Base-by-base conservation (phyloP, 1,140 invertebrate genomes). In the Danaus melanippus region DNA sequence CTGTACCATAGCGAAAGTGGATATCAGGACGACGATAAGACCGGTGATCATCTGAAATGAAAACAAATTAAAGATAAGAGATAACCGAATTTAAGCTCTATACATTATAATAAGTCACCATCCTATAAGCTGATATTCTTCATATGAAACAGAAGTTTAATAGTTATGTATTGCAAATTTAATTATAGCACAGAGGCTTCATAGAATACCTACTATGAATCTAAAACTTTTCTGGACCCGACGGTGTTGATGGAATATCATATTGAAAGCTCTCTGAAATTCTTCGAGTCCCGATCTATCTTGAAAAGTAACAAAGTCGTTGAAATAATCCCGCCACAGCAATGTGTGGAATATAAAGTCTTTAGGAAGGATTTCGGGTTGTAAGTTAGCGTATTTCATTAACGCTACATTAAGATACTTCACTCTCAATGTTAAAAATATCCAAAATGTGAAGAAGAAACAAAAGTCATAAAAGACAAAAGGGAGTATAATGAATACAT, bases 321-420 rank as follows among this genome's bases (percentile, higher is more conserved):
- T 64, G 42, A 55, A 76, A 12, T 67, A 46, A 12, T 63, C 45
- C 11, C 53, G 71, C 76, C 76, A 80, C 46, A 71, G 58, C 8
- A 80, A n/a, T 15, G 49, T 59, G 53, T 77, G 52, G 46, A 77
- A 76, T 10, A 74, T 39, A 10, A 69, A 58, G 43, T 71, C 58
- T 12, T 72, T 65, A 8, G 71, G 66, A 32, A 83, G 56, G 42
- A 69, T 62, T 8, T 63, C 56, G 7, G 53, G 46, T 10, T 74
- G 64, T 9, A 76, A 50, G 1, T 71, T 64, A 9, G 64, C 62
- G 10, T 56, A 46, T 64, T 83, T 83, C 17, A 77, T 67, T 46
- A 83, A 46, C n/a, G 74, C 68, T 0, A 75, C 50, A 53, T 80
- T 83, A 8, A 83, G 15, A 17, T 74, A 79, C 15, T 64, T 62